Conservation (phyloP, 2,797 vertebrate genomes). For the Crenichthys baileyi region DNA sequence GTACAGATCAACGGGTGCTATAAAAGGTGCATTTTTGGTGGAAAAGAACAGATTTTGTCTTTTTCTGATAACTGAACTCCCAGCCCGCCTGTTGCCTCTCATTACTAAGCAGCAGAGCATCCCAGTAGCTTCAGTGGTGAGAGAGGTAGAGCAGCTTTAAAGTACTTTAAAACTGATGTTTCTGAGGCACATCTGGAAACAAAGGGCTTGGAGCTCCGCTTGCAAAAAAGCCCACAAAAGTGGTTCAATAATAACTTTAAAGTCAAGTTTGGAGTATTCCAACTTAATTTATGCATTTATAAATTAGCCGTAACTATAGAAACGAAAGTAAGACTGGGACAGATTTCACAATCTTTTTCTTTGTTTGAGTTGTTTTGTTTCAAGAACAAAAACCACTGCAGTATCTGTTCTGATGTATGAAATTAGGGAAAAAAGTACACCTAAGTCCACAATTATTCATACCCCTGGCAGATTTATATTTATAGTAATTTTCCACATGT, state of each 20-base stretch:
- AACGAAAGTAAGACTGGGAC: not conserved
- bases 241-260: not conserved
- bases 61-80: not conserved
- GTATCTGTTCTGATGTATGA: not conserved
- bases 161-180: not conserved
- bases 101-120: not conserved
- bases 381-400: not conserved
- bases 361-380: not conserved
- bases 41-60: not conserved
- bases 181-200: not conserved
- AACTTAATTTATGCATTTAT: not conserved
- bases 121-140: not conserved
- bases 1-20: not conserved
- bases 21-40: not conserved
- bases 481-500: not conserved
- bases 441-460: not conserved
- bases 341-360: not conserved
- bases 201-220: not conserved
- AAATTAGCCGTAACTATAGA: not conserved
- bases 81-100: not conserved
- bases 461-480: no score
- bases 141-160: not conserved
- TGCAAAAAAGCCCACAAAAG: not conserved
- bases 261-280: not conserved
- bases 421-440: not conserved